These are phyloP conservation scores for Siphamia tubifer DNA, from an alignment of 2,113 vertebrate genomes.

Conservation along the genomic window DNA sequence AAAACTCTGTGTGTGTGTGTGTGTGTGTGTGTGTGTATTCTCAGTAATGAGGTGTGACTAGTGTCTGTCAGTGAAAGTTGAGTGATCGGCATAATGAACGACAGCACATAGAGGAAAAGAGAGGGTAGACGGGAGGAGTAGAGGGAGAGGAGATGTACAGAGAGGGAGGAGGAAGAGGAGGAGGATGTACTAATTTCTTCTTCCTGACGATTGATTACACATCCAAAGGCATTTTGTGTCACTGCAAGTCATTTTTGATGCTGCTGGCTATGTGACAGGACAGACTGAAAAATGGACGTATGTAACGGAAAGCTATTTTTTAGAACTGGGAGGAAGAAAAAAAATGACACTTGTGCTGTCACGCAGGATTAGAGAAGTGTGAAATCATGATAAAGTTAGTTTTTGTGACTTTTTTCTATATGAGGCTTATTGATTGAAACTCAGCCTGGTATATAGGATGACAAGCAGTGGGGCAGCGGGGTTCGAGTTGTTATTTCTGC, in stretches of 20 bases:
- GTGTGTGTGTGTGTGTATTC: slow-evolving; percentile 3
- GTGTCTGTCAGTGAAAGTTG: slow-evolving; percentile 55
- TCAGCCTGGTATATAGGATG: too few relatives aligned
- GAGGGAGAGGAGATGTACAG: neutral
- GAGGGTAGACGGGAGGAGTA: neutral
- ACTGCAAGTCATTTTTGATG: neutral
- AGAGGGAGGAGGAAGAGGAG: neutral
- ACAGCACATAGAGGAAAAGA: slow-evolving; percentile 10
- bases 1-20: neutral
- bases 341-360: too few relatives aligned
- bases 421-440: too few relatives aligned
- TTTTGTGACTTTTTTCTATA: neutral
- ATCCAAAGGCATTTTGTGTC: slow-evolving; percentile 18
- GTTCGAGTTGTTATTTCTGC: too few relatives aligned
- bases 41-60: slow-evolving; percentile 70
- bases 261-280: neutral
- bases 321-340: neutral
- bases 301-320: neutral
- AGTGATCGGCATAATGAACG: slow-evolving; percentile 70
- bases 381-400: neutral
- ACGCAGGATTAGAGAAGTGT: neutral
- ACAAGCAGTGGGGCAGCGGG: too few relatives aligned
- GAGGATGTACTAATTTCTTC: slow-evolving; percentile 12
- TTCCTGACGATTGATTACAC: slow-evolving; percentile 29
- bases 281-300: neutral